Evolutionary conservation across 2,113 vertebrate genomes (phyloP), one percentile per base, ranked within the genome.

Genomic region (Ovis canadensis): DNA sequence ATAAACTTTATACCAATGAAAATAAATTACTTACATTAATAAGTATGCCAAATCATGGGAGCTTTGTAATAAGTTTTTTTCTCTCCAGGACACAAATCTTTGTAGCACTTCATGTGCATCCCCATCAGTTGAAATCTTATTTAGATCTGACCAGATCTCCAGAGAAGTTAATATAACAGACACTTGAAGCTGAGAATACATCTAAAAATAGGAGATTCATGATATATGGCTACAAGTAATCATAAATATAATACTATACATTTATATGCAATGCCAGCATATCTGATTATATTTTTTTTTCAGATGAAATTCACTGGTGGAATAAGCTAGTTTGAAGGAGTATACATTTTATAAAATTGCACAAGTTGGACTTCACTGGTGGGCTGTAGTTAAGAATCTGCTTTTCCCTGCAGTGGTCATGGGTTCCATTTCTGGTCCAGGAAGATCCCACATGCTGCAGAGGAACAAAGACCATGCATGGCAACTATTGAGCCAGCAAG

Each of bases 61-160:
- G 10, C 3, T 95, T 84, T 59, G 87, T 29, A 52, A 6, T 5
- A 98, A 90, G 29, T 59, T 8, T 0, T 90, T 80, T 77, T 82
- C 67, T 84, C 98, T 97, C 99, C 99, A 98, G 54, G 89, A 67
- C 31, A 98, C 40, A 91, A 99, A 99, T 17, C 29, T 88, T 59
- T 96, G 95, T 0, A 99, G 96, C 10, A 99, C 45, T 3, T 98
- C 97, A 23, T 96, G 43, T 11, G 93, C 88, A 62, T 97, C 93
- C 60, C 98, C 98, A 0, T 81, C 11, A 9, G 96, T 98, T 0
- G 81, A 23, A 59, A 99, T 98, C 84, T 98, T 98, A 80, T 99
- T 96, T 64, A 90, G 1, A 81, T 98, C 95, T 59, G 97, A 96
- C 99, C 99, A 99, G 74, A 99, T 80, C 84, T 99, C 99, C 98